Evolutionary conservation across 2,888 invertebrate species (phyloP).

Genomic region (Willowsia nigromaculata): DNA sequence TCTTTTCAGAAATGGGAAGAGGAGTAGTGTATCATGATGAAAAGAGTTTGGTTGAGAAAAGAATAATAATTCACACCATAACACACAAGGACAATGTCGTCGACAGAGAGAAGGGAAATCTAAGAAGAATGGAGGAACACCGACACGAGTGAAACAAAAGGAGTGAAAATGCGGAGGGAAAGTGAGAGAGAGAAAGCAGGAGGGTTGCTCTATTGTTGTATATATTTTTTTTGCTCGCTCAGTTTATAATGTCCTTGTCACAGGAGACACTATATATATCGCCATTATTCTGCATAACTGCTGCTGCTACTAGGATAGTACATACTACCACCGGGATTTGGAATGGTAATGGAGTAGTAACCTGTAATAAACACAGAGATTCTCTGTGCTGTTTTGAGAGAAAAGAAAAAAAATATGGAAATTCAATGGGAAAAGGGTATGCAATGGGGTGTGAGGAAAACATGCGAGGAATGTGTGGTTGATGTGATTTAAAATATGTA

Average conservation of each 20-base stretch:
- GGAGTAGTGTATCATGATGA: background rate
- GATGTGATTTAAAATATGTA: background rate
- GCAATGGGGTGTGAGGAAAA: background rate
- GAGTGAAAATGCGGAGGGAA: background rate
- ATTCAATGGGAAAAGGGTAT: background rate
- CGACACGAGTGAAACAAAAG: background rate
- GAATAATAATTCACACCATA: conserved; percentile 36
- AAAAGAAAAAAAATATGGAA: conserved; percentile 10
- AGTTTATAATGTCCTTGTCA: conserved; percentile 20
- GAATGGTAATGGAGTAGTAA: conserved; percentile 40
- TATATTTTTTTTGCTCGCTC: conserved; percentile 4
- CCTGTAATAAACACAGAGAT: conserved; percentile 43
- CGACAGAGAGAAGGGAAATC: background rate
- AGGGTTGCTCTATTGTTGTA: background rate
- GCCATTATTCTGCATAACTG: conserved; percentile 41
- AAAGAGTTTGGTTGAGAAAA: background rate
- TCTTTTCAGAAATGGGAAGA: background rate
- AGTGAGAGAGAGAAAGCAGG: background rate
- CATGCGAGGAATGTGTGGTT: background rate
- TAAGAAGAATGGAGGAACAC: background rate
- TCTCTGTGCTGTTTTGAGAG: too few species aligned
- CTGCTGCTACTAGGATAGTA: background rate
- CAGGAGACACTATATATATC: conserved; percentile 18
- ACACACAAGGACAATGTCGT: background rate
- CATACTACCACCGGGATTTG: too few species aligned